Percentiles rank a stretch among this genome's conserved stretches.
Conservation (phyloP, 2,888 invertebrate genomes). For the Aleiodes testaceus region DNA sequence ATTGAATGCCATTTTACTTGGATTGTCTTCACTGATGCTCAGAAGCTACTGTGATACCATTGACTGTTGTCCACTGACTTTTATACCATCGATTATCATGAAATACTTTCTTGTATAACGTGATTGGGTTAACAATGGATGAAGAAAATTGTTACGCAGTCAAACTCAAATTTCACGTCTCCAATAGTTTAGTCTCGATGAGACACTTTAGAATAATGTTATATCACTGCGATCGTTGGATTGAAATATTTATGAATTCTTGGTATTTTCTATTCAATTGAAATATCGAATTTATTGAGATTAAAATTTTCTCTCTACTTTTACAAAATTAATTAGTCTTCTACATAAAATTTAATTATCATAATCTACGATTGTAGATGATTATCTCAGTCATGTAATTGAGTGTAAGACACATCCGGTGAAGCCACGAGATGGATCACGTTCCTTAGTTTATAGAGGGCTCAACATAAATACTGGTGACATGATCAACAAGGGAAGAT, state of each 20-base stretch:
- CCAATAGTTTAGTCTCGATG: conserved; percentile 9
- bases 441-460: conserved; percentile 2
- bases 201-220: conserved; percentile 14
- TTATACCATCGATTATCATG: conserved; percentile 51
- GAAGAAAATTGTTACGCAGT: conserved; percentile 42
- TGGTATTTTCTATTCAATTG: background rate
- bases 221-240: background rate
- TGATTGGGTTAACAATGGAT: conserved; percentile 53
- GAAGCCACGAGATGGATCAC: conserved; percentile 17
- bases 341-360: too few relatives aligned
- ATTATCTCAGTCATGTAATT: too few relatives aligned
- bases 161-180: conserved; percentile 11
- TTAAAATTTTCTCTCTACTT: too few relatives aligned
- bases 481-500: background rate
- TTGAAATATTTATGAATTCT: background rate
- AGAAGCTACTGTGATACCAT: conserved; percentile 46
- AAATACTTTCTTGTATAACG: conserved; percentile 58
- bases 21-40: conserved; percentile 45
- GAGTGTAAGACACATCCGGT: background rate
- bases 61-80: conserved; percentile 48
- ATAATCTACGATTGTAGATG: too few relatives aligned
- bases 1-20: conserved; percentile 54
- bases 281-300: background rate
- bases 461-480: background rate
- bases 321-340: too few relatives aligned